These are phyloP conservation scores for Charina bottae DNA, from an alignment of 2,113 vertebrate species.

Conservation along the genomic window DNA sequence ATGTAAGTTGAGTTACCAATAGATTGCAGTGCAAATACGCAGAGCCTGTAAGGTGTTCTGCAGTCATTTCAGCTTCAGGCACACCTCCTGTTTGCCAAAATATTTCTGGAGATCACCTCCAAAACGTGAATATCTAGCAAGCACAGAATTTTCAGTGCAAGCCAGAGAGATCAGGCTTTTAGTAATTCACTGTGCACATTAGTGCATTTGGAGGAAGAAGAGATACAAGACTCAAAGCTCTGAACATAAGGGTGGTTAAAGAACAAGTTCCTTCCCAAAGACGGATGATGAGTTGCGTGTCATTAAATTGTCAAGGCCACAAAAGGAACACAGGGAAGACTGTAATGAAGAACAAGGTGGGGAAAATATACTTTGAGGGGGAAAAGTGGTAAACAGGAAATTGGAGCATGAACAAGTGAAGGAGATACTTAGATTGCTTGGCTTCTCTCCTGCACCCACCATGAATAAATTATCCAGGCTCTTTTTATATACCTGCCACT, in stretches of 20 bases:
- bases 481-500: constrained; percentile 81
- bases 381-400: constrained; percentile 66
- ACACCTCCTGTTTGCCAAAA: constrained; percentile 69
- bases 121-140: constrained; percentile 17
- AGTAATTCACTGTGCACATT: constrained; percentile 52
- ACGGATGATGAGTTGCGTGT: constrained; percentile 34
- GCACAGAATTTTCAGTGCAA: constrained; percentile 12
- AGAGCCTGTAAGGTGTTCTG: constrained; percentile 61
- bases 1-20: background rate
- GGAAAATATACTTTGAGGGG: background rate
- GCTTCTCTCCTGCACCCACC: constrained; percentile 61
- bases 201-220: constrained; percentile 46
- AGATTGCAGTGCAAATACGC: constrained; percentile 57
- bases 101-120: background rate
- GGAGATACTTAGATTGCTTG: constrained; percentile 76
- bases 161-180: constrained; percentile 4
- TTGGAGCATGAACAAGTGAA: constrained; percentile 64
- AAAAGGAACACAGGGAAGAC: constrained; percentile 26
- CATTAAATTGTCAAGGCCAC: constrained; percentile 69
- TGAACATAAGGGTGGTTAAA: constrained; percentile 38
- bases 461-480: constrained; percentile 90
- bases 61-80: constrained; percentile 66
- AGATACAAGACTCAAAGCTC: constrained; percentile 50
- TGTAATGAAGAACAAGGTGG: background rate
- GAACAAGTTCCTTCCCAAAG: constrained; percentile 44